phyloP scores from a whole-genome alignment of 2,888 invertebrate genomes.

The Liposcelis brunnea region DNA sequence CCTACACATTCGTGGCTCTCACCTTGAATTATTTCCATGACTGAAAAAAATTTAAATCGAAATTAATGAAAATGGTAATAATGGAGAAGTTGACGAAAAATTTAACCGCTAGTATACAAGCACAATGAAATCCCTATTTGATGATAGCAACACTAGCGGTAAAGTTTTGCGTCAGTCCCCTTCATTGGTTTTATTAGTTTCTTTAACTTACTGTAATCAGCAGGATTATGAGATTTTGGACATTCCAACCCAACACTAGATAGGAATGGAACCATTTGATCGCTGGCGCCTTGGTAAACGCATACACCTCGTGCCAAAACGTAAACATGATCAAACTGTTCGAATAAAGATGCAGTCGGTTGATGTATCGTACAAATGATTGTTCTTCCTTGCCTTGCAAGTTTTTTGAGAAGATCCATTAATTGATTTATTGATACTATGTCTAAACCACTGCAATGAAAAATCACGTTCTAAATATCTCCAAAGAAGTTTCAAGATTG shows the following conservation, averaged over 20 bases:
- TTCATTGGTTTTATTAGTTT: too few relatives aligned
- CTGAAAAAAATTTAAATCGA: constrained; percentile 20
- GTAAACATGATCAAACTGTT: constrained; percentile 56
- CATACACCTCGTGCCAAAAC: constrained; percentile 44
- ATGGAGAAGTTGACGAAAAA: too few relatives aligned
- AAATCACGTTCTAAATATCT: constrained; percentile 12
- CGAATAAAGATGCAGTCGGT: constrained; percentile 57
- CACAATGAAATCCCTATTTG: too few relatives aligned
- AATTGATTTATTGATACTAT: constrained; percentile 55
- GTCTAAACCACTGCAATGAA: constrained; percentile 45
- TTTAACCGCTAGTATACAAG: too few relatives aligned
- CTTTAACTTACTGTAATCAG: constrained; percentile 39
- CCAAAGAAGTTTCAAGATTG: not conserved
- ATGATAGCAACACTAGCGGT: too few relatives aligned
- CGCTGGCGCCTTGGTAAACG: constrained; percentile 48
- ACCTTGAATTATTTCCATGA: constrained; percentile 27
- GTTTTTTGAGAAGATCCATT: constrained; percentile 45
- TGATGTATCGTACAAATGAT: constrained; percentile 69
- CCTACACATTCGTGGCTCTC: constrained; percentile 21
- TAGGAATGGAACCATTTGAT: constrained; percentile 51
- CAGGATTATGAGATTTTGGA: constrained; percentile 62
- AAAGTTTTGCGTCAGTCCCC: constrained; percentile 14
- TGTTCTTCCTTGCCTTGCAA: constrained; percentile 53
- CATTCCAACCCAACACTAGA: constrained; percentile 44
- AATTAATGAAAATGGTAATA: not conserved